Conservation (phyloP, 2,113 vertebrate genomes). For the Ameiurus melas region DNA sequence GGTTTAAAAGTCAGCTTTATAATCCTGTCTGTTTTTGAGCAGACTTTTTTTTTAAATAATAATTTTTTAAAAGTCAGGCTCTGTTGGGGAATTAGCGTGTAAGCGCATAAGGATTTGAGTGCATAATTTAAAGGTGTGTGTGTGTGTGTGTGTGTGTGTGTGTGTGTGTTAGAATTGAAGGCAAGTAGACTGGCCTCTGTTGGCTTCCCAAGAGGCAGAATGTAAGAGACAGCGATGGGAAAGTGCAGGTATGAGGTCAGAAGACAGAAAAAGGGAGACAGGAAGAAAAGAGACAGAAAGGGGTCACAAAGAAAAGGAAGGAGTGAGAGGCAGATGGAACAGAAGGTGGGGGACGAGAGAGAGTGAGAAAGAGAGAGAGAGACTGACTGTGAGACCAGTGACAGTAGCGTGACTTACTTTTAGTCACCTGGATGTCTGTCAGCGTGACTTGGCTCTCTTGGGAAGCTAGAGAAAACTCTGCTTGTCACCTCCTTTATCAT, state of each 20-base stretch:
- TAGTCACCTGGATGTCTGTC: slow-evolving; percentile 45
- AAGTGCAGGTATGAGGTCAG: slow-evolving; percentile 10
- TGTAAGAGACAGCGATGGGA: slow-evolving; percentile 3
- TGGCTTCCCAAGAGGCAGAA: slow-evolving; percentile 28
- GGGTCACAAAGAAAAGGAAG: background rate
- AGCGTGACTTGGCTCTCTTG: slow-evolving; percentile 46
- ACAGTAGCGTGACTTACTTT: slow-evolving; percentile 39
- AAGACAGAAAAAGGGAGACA: background rate
- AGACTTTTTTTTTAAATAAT: background rate
- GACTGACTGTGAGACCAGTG: slow-evolving; percentile 13
- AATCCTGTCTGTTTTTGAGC: background rate
- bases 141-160: background rate
- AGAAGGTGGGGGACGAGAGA: background rate
- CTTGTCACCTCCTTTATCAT: slow-evolving; percentile 65
- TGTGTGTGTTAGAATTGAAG: background rate
- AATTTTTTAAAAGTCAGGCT: background rate
- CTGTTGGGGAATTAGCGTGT: background rate
- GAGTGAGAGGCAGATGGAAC: background rate
- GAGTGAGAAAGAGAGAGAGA: slow-evolving; percentile 1
- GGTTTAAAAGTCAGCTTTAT: slow-evolving; percentile 16
- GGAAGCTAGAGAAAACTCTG: slow-evolving; percentile 58
- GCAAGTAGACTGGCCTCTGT: slow-evolving; percentile 20
- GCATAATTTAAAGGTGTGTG: background rate
- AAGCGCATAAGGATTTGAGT: background rate
- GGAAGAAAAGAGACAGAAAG: slow-evolving; percentile 21